Evolutionary conservation across 2,888 invertebrate species (phyloP).

Genomic region (Molorchus minor): DNA sequence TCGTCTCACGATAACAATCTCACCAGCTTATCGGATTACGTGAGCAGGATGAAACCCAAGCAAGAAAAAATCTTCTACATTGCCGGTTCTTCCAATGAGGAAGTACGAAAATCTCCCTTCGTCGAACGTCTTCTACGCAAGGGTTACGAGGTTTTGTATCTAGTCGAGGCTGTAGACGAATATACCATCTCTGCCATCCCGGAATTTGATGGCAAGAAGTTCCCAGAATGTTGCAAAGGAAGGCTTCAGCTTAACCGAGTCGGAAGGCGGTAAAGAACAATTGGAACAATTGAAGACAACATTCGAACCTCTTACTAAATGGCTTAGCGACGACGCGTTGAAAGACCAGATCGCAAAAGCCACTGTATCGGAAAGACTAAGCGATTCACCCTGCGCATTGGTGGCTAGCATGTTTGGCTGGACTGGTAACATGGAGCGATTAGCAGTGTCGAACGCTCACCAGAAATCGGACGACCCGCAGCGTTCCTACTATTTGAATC

Average conservation of each 20-base stretch:
- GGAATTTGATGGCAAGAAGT: slow-evolving; percentile 98
- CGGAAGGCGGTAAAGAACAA: slow-evolving; percentile 74
- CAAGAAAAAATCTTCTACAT: slow-evolving; percentile 97
- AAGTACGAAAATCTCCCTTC: slow-evolving; percentile 93
- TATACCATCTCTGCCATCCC: slow-evolving; percentile 96
- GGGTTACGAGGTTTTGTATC: slow-evolving; percentile 94
- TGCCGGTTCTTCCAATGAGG: slow-evolving; percentile 86
- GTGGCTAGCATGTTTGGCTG: slow-evolving; percentile 97
- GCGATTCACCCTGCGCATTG: slow-evolving; percentile 93
- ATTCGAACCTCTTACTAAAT: slow-evolving; percentile 90
- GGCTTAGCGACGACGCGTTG: slow-evolving; percentile 84
- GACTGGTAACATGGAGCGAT: slow-evolving; percentile 99
- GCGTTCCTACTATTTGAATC: slow-evolving; percentile 86
- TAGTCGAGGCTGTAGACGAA: slow-evolving; percentile 98
- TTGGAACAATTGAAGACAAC: slow-evolving; percentile 78
- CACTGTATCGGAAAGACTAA: slow-evolving; percentile 85
- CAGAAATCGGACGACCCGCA: slow-evolving; percentile 94
- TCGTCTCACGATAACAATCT: slow-evolving; percentile 76
- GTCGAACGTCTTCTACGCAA: slow-evolving; percentile 92
- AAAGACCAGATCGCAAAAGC: slow-evolving; percentile 83
- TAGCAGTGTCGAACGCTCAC: slow-evolving; percentile 95
- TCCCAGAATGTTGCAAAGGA: slow-evolving; percentile 99
- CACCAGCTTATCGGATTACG: slow-evolving; percentile 88
- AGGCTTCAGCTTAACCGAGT: slow-evolving; percentile 86
- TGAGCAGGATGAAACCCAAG: slow-evolving; percentile 92